Percentiles rank a stretch among this genome's conserved stretches.
Conservation (phyloP, 1,140 invertebrate species). For the Aphelinus certus region DNA sequence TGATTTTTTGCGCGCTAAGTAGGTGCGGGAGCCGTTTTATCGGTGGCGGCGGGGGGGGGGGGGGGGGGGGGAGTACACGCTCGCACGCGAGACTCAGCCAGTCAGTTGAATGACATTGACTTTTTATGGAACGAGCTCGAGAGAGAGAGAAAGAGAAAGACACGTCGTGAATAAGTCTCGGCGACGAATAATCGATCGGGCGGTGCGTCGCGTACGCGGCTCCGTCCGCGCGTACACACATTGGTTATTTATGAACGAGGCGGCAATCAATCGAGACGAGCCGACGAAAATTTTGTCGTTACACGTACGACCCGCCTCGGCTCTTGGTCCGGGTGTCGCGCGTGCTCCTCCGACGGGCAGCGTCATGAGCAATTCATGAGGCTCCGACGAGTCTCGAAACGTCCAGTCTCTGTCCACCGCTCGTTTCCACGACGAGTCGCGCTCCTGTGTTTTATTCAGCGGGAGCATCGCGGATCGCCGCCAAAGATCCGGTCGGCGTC, state of each 20-base stretch:
- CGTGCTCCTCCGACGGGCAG: slow-evolving; percentile 3
- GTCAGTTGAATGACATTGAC: slow-evolving; percentile 30
- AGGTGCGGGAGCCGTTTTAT: neutral
- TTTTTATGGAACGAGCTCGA: slow-evolving; percentile 5
- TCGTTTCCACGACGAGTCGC: no score
- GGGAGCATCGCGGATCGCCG: no score
- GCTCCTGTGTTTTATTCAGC: no score
- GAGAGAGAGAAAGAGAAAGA: no score
- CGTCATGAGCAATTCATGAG: neutral
- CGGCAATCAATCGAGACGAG: slow-evolving; percentile 9
- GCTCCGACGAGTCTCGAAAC: no score
- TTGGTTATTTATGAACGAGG: slow-evolving; percentile 22
- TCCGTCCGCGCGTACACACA: neutral
- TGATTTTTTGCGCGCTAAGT: neutral
- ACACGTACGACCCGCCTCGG: no score
- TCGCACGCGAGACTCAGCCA: slow-evolving; percentile 11
- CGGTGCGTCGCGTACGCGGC: neutral
- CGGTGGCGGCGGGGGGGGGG: no score
- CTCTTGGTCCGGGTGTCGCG: no score
- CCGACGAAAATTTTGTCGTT: no score
- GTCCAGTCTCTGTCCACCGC: no score
- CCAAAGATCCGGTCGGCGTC: no score
- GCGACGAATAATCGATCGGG: slow-evolving; percentile 27
- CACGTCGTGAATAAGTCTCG: slow-evolving; percentile 17
- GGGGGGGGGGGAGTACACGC: no score